A percentile compares a stretch with the other conserved stretches of the same genome.
These are phyloP conservation scores for Lycophotia porphyrea DNA, from an alignment of 2,888 invertebrate species.

Conservation along the genomic window DNA sequence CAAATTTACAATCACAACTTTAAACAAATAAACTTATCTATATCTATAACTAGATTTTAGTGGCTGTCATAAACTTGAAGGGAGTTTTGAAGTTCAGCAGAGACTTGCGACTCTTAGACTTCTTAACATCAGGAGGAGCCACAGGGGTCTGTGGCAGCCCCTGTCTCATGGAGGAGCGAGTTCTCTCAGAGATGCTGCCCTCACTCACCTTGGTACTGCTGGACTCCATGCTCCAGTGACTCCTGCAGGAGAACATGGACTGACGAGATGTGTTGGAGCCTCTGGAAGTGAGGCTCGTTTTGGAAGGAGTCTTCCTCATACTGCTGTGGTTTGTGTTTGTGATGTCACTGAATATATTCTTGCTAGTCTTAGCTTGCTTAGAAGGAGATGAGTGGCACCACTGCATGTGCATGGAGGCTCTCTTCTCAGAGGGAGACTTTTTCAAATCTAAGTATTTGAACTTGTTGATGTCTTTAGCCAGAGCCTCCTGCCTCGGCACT, in stretches of 20 bases:
- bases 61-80: conserved; percentile 85
- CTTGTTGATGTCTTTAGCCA: conserved; percentile 80
- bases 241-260: conserved; percentile 77
- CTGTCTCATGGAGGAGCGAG: conserved; percentile 74
- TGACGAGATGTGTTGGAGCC: conserved; percentile 78
- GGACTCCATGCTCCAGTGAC: conserved; percentile 80
- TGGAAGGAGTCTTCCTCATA: conserved; percentile 85
- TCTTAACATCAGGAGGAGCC: conserved; percentile 79
- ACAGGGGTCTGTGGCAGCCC: conserved; percentile 77
- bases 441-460: conserved; percentile 87
- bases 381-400: conserved; percentile 85
- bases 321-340: conserved; percentile 80
- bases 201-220: conserved; percentile 74
- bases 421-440: conserved; percentile 81
- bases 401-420: conserved; percentile 76
- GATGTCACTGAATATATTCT: conserved; percentile 79
- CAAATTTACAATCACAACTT: conserved; percentile 60
- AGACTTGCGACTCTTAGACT: conserved; percentile 83
- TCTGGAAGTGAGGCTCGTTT: conserved; percentile 82
- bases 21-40: conserved; percentile 28
- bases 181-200: conserved; percentile 74
- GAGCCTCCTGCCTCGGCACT: conserved; percentile 69
- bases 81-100: conserved; percentile 87
- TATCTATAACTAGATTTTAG: conserved; percentile 74
- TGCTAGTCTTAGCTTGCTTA: conserved; percentile 81